phyloP scores from a whole-genome alignment of 2,888 invertebrate genomes.

The Gonocerus acuteangulatus region DNA sequence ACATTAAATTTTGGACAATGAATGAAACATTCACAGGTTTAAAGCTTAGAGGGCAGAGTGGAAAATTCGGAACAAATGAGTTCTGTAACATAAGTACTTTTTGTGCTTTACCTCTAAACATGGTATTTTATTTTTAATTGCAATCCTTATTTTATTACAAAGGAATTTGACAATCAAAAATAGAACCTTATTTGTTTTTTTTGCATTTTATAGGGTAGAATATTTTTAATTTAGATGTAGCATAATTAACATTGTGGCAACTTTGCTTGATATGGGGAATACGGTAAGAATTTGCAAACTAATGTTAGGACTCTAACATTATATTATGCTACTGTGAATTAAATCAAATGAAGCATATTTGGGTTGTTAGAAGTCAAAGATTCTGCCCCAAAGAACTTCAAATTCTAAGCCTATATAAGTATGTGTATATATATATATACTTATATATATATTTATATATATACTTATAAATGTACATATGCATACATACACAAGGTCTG shows the following conservation, averaged over 20 bases:
- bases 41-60: slow-evolving; percentile 79
- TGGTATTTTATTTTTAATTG: slow-evolving; percentile 49
- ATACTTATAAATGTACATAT: neutral
- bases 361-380: too few relatives aligned
- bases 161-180: neutral
- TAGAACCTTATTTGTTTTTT: neutral
- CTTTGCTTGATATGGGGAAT: too few relatives aligned
- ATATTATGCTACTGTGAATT: too few relatives aligned
- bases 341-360: too few relatives aligned
- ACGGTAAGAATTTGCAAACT: too few relatives aligned
- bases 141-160: neutral
- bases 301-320: too few relatives aligned
- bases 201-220: too few relatives aligned
- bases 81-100: slow-evolving; percentile 81
- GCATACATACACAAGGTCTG: too few relatives aligned
- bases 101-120: slow-evolving; percentile 80
- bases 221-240: too few relatives aligned
- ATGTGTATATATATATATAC: neutral
- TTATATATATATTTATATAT: neutral
- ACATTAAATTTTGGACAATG: slow-evolving; percentile 92
- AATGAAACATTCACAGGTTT: slow-evolving; percentile 81
- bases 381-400: too few relatives aligned
- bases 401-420: too few relatives aligned
- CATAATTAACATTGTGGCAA: too few relatives aligned
- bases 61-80: slow-evolving; percentile 85